Conservation (phyloP, 2,797 vertebrate species). For the Helarctos malayanus region DNA sequence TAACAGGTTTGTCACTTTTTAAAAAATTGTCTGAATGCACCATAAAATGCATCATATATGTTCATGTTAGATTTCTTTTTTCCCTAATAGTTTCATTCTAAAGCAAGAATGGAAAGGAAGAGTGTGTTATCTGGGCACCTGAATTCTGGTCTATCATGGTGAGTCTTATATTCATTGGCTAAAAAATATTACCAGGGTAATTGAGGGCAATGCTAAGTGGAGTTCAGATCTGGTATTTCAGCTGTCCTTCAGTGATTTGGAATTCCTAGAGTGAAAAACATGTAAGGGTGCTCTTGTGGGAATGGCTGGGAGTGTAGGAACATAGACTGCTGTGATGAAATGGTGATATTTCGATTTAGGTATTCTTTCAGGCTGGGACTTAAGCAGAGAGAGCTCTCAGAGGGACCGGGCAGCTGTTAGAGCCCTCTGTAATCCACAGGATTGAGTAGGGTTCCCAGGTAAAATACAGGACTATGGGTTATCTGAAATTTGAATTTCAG, state of each 20-base stretch:
- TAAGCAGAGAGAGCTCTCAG: not conserved
- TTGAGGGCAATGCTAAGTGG: not conserved
- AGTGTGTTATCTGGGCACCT: not conserved
- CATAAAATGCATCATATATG: not conserved
- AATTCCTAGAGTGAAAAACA: not conserved
- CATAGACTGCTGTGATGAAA: not conserved
- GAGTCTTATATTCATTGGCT: conserved; percentile 36
- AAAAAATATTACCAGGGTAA: conserved; percentile 4
- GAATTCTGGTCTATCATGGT: not conserved
- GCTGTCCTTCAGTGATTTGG: not conserved
- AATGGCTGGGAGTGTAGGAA: not conserved
- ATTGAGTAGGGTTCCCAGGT: not conserved
- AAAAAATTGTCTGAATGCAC: not conserved
- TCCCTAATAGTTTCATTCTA: not conserved
- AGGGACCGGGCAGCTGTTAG: not conserved
- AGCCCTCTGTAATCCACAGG: not conserved
- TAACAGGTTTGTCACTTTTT: not conserved
- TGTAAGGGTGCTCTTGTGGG: not conserved
- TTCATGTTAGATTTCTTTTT: conserved; percentile 1
- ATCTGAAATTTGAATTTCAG: conserved; percentile 13
- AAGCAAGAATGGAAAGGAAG: conserved; percentile 39
- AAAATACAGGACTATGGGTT: not conserved
- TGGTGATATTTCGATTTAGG: not conserved
- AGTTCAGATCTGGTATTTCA: not conserved
- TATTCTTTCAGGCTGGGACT: not conserved